Base-by-base conservation (phyloP, 2,113 vertebrate genomes). In the Lates calcarifer region DNA sequence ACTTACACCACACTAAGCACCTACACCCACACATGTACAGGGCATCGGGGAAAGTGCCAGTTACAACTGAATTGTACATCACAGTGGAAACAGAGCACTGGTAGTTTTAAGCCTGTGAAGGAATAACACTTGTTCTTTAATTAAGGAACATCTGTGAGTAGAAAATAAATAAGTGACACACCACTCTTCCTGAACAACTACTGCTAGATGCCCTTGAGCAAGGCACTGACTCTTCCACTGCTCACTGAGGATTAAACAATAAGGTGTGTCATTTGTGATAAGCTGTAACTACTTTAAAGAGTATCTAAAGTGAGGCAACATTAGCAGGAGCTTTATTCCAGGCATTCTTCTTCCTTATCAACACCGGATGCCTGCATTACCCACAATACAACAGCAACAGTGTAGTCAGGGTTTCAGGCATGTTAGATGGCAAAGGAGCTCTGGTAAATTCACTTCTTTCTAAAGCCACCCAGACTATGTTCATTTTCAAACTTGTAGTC, bases 21-120 rank as follows among this genome's bases (percentile, higher is more conserved):
- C 77, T 33, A 31, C 83, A 55, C 81, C 81, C 65, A 79, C 77
- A 11, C 22, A 33, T 4, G n/a, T 47, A 37, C 14, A 8, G 33
- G 43, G 73, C 66, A 79, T 61, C 89, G 79, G 86, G 57, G 22
- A 22, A 55, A 20, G 47, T 55, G 1, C n/a, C 17, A n/a, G 4
- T 51, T 31, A 18, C 47, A 31, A 31, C 12, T 8, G 6, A 31
- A 6, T 41, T n/a, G 20, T 39, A 39, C 1, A 22, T n/a, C 47
- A 22, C 17, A n/a, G 26, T 60, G 3, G 13, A 39, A 24, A 64
- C 13, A 14, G 24, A 33, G 9, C 37, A 7, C 9, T 26, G 4
- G 18, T 56, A 6, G 31, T 56, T 69, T 56, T n/a, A 63, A 9
- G 28, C 20, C 35, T 55, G 15, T 35, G 8, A 43, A 81, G 18